Evolutionary conservation across 2,113 vertebrate species (phyloP).

Genomic region (Eolophus roseicapilla): DNA sequence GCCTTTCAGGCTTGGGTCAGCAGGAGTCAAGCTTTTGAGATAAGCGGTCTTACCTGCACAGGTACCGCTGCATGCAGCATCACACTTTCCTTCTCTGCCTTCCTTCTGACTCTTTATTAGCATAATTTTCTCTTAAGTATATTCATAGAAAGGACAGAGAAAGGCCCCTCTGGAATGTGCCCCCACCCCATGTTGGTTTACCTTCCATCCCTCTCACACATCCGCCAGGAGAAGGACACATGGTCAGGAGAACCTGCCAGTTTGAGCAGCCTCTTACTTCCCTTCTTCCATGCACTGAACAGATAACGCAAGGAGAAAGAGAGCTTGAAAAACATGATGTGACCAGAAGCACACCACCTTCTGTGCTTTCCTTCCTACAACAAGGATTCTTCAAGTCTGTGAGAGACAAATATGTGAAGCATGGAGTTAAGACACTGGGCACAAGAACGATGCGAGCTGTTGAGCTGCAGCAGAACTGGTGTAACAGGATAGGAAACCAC

Average conservation of each 20-base stretch:
- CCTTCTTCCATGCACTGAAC: neutral
- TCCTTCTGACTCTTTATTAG: neutral
- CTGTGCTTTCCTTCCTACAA: neutral
- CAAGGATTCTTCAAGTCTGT: neutral
- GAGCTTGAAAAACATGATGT: neutral
- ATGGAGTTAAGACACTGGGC: neutral
- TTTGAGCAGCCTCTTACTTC: neutral
- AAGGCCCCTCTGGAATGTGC: neutral
- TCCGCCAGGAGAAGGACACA: neutral
- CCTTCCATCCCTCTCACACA: neutral
- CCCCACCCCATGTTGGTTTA: neutral
- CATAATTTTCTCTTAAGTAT: neutral
- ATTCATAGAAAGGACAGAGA: neutral
- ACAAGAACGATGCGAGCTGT: neutral
- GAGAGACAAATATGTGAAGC: neutral
- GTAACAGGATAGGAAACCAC: neutral
- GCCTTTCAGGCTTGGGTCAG: neutral
- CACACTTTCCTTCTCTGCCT: fast-evolving
- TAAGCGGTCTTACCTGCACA: neutral
- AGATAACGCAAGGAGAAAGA: neutral
- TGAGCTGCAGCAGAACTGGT: neutral
- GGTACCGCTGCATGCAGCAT: neutral
- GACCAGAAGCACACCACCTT: neutral
- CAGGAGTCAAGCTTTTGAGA: neutral
- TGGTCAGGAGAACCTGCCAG: neutral